Conservation (phyloP, 2,888 invertebrate genomes). For the Drosophila tanythrix region DNA sequence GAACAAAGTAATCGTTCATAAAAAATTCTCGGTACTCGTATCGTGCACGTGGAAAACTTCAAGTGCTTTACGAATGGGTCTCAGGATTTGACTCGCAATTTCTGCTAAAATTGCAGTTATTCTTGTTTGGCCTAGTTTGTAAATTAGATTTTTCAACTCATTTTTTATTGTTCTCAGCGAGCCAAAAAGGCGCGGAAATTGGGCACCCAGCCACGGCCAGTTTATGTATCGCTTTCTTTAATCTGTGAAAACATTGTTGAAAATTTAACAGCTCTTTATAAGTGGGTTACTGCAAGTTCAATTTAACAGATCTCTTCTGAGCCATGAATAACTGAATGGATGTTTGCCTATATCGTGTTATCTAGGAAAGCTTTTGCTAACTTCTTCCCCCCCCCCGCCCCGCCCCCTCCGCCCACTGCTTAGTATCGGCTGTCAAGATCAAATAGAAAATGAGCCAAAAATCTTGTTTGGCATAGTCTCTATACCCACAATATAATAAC, state of each 20-base stretch:
- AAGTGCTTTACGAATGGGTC: slow-evolving; percentile 34
- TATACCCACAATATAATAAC: slow-evolving; percentile 18
- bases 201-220: slow-evolving; percentile 59
- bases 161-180: slow-evolving; percentile 64
- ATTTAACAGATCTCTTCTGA: background rate
- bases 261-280: background rate
- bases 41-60: background rate
- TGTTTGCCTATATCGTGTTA: slow-evolving; percentile 42
- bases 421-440: slow-evolving; percentile 4
- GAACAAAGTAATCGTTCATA: background rate
- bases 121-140: slow-evolving; percentile 47
- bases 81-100: slow-evolving; percentile 28
- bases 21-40: slow-evolving; percentile 1
- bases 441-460: slow-evolving; percentile 19
- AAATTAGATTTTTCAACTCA: slow-evolving; percentile 6
- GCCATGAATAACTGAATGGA: background rate
- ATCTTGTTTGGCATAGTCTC: slow-evolving; percentile 4
- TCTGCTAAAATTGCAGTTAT: slow-evolving; percentile 42
- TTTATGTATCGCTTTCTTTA: slow-evolving; percentile 39
- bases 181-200: slow-evolving; percentile 77
- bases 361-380: slow-evolving; percentile 18
- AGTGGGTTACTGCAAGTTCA: background rate
- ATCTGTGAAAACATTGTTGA: background rate
- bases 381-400: background rate
- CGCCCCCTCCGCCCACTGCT: background rate